These are phyloP conservation scores for Phalacrocorax aristotelis DNA, from an alignment of 2,113 vertebrate genomes.

Conservation along the genomic window DNA sequence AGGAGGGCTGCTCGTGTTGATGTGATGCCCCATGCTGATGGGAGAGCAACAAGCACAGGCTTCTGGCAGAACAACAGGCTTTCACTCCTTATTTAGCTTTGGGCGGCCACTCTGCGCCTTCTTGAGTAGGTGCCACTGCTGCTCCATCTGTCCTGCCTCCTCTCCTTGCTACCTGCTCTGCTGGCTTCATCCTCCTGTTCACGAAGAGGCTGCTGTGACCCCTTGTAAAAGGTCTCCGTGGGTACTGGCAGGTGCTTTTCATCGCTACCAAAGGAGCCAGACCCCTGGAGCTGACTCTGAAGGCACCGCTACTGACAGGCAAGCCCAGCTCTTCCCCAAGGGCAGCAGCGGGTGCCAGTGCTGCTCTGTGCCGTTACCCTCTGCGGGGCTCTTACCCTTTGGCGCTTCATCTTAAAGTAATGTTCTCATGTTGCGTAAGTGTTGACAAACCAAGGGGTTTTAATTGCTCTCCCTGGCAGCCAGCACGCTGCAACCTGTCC, in stretches of 20 bases:
- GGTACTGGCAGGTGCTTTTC: fast-evolving
- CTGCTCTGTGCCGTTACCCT: not conserved
- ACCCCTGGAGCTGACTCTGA: fast-evolving
- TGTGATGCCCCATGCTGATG: not conserved
- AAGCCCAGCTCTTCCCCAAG: not conserved
- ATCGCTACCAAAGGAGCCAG: fast-evolving
- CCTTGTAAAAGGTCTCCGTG: not conserved
- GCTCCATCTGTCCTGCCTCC: not conserved
- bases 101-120: not conserved
- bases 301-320: fast-evolving
- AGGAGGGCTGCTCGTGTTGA: not conserved
- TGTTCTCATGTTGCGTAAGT: not conserved
- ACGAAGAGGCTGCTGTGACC: not conserved
- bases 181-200: not conserved
- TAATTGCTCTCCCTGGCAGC: not conserved
- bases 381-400: not conserved
- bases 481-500: not conserved
- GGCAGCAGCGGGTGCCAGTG: not conserved
- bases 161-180: not conserved
- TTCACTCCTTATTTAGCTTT: not conserved
- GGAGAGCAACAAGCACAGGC: not conserved
- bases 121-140: not conserved
- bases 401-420: no score
- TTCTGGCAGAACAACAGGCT: not conserved
- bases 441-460: not conserved